Evolutionary conservation across 2,113 vertebrate genomes (phyloP), one percentile per base, ranked within the genome.

Genomic region (Picathartes gymnocephalus): DNA sequence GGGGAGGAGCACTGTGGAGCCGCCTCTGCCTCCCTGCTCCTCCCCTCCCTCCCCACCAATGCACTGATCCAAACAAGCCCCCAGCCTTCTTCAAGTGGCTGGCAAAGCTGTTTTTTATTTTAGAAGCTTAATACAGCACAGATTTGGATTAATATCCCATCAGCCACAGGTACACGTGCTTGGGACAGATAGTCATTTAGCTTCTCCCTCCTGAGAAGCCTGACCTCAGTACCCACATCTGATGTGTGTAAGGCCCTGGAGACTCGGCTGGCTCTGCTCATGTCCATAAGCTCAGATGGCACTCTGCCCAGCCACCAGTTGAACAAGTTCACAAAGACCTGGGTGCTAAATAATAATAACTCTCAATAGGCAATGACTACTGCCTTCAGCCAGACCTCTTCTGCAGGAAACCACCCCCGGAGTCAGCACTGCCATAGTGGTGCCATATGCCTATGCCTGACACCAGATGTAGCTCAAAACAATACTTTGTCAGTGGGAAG

Each of bases 41-140:
- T 33, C 39, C 30, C 39, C 19, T 93, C 65, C 30, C n/a, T 76
- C 61, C 53, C 28, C 2, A 14, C 76, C 37, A 33, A 72, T 53
- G 60, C 44, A n/a, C 73, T 68, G 9, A 50, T 87, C 95, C 73
- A 68, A 84, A 87, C 50, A 58, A 13, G 78, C 62, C 81, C 91
- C 27, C 3, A 71, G 50, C 50, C 62, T 88, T 94, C 94, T 94
- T 95, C 94, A 94, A 96, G 83, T 94, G 96, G 94, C 85, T 94
- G 54, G 64, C 51, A 94, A 90, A 92, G 92, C 96, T 98, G 97
- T 18, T 97, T 98, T 97, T 96, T 94, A 97, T 98, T 98, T 97
- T 83, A 85, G 64, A 93, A 95, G 93, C 83, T 92, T 97, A 98
- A 98, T 97, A 83, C 11, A 11, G 90, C 80, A 95, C 97, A 97